Conservation (phyloP, 2,888 invertebrate species). For the Drosophila kuntzei region DNA sequence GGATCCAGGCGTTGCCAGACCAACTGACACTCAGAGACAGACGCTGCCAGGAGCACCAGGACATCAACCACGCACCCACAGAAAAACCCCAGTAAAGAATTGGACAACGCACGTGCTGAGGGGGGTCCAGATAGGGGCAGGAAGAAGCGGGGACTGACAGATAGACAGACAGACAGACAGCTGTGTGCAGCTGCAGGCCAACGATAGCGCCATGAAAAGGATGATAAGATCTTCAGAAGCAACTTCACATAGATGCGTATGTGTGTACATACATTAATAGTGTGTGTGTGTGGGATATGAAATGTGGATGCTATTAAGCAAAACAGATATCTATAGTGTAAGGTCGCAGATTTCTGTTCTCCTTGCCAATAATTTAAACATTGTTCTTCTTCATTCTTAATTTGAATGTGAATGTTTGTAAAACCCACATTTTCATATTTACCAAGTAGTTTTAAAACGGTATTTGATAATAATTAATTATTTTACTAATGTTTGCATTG, state of each 20-base stretch:
- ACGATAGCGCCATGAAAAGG: not conserved
- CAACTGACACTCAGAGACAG: conserved; percentile 57
- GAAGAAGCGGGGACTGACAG: not conserved
- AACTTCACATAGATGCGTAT: not conserved
- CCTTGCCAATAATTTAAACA: too few relatives aligned
- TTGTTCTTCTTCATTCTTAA: too few relatives aligned
- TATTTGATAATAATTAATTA: not conserved
- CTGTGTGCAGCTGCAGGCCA: conserved; percentile 39
- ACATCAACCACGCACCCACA: conserved; percentile 23
- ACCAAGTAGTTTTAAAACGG: not conserved
- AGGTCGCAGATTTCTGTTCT: not conserved
- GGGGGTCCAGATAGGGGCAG: not conserved
- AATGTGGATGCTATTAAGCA: not conserved
- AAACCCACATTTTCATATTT: not conserved
- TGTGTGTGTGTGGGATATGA: not conserved
- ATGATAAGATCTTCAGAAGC: not conserved
- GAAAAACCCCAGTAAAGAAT: conserved; percentile 3
- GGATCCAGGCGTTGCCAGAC: conserved; percentile 41
- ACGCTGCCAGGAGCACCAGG: conserved; percentile 25
- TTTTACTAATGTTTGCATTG: not conserved
- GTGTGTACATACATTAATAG: not conserved
- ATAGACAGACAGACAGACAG: conserved; percentile 4
- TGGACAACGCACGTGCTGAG: not conserved
- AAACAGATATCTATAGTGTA: not conserved
- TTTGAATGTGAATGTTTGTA: too few relatives aligned